Percentiles rank a stretch among this genome's conserved stretches.
These are phyloP conservation scores for Sesia apiformis DNA, from an alignment of 2,888 invertebrate species.

Conservation along the genomic window DNA sequence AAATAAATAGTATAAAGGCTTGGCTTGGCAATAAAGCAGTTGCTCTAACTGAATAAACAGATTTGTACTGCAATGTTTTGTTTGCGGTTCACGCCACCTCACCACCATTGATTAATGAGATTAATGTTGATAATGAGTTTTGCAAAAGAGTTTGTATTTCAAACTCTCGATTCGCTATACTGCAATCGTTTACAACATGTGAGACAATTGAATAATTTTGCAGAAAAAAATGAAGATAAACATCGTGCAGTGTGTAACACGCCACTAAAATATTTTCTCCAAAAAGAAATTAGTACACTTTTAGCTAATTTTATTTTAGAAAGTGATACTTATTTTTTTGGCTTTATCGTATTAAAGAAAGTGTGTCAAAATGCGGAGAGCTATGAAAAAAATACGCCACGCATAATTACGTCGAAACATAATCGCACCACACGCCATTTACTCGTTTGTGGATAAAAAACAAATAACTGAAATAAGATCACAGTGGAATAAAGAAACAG, in stretches of 20 bases:
- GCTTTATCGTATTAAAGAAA: neutral
- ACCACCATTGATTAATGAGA: no score
- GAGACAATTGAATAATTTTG: no score
- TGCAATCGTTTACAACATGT: no score
- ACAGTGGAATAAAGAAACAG: neutral
- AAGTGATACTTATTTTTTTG: neutral
- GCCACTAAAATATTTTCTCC: neutral
- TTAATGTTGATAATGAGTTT: no score
- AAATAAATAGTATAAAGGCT: no score
- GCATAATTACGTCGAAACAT: neutral
- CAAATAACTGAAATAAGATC: neutral
- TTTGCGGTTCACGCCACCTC: no score
- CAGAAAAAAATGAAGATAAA: neutral
- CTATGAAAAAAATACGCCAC: neutral
- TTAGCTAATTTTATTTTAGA: neutral
- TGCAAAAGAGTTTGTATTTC: no score
- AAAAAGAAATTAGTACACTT: neutral
- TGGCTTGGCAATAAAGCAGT: no score
- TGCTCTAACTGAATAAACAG: no score
- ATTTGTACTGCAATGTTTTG: no score
- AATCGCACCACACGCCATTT: constrained; percentile 9
- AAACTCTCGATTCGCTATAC: no score
- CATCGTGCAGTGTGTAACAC: neutral
- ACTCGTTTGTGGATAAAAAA: constrained; percentile 6
- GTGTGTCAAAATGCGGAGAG: neutral